Base-by-base conservation (phyloP, 2,113 vertebrate species). In the Poeciliopsis turrubarensis region DNA sequence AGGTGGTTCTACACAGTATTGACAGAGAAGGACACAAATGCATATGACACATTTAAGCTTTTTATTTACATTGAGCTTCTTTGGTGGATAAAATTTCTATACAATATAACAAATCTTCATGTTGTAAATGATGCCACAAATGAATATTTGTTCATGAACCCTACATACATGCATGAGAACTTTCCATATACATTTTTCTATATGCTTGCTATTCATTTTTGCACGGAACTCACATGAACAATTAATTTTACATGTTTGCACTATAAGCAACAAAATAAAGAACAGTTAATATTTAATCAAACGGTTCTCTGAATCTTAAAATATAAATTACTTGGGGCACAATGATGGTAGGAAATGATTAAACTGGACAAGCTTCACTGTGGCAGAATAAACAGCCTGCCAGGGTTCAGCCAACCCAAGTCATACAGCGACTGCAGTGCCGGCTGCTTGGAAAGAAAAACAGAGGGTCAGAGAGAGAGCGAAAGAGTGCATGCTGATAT, bases 391-490 rank as follows among this genome's bases (percentile, higher is more conserved):
- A 84, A 86, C 71, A 77, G 44, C 44, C 78, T 80, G 81, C 65
- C 74, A 72, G 77, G 67, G 71, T 85, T 78, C 65, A 82, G 76
- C 65, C 72, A 77, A 72, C 76, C 29, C 65, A 82, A 70, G 73
- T 79, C 77, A 73, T 68, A 72, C 83, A 76, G 79, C 82, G 85
- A 93, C 80, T 91, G 80, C 47, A 87, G 87, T 84, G 81, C 70
- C 76, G 25, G 85, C 86, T 88, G 85, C 87, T 89, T 60, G 76
- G 79, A 81, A 90, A 93, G 84, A 92, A 92, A 87, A 92, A 91
- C 88, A 90, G 5, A 77, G 83, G 84, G 85, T 85, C 81, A 86
- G 83, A 84, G 83, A 86, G 73, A 81, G 85, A 89, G 85, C 64
- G 81, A 87, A 82, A 72, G 88, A 86, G 84, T 78, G 70, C 80